Evolutionary conservation across 2,113 vertebrate species (phyloP).

Genomic region (Ailuropoda melanoleuca): DNA sequence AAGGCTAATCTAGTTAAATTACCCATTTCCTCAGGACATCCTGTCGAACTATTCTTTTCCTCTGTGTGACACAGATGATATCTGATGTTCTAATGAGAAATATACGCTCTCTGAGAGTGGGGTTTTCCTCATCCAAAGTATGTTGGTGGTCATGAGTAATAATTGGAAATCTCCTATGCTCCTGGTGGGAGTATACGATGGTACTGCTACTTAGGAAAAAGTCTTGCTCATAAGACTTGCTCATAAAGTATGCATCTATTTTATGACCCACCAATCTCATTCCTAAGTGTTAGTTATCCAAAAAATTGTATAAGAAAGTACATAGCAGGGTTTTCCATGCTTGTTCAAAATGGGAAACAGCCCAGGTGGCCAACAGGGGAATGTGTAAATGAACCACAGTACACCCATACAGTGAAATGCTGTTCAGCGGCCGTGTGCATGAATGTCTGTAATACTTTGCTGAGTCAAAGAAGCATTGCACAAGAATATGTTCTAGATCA

Average conservation of each 20-base stretch:
- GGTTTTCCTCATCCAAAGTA: background rate
- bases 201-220: background rate
- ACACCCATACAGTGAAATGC: background rate
- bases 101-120: background rate
- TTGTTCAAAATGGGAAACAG: background rate
- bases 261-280: background rate
- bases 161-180: background rate
- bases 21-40: background rate
- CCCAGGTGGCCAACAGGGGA: background rate
- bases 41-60: background rate
- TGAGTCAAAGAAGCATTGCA: background rate
- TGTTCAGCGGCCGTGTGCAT: background rate
- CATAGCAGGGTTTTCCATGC: background rate
- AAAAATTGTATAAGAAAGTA: background rate
- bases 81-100: background rate
- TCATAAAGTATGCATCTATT: background rate
- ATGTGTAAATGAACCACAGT: background rate
- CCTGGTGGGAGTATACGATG: background rate
- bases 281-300: background rate
- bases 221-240: background rate
- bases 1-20: background rate
- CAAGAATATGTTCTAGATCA: background rate
- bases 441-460: background rate
- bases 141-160: background rate
- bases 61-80: background rate